These are phyloP conservation scores for Sciurus niger DNA, from an alignment of 2,113 vertebrate species.

Conservation along the genomic window DNA sequence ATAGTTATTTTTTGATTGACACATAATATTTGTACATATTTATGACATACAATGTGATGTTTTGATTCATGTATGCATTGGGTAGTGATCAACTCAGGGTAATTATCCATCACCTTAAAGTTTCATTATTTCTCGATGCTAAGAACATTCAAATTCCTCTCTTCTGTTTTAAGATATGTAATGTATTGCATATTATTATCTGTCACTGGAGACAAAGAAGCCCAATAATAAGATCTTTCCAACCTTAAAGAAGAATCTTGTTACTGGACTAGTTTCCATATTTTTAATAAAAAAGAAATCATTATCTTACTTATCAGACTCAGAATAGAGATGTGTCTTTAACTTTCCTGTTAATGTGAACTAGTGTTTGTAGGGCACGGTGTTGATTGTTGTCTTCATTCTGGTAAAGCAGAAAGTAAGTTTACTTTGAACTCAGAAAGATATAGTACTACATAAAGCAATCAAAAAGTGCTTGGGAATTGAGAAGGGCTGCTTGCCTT, in stretches of 20 bases:
- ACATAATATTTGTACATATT: not conserved
- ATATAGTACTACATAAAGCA: not conserved
- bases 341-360: not conserved
- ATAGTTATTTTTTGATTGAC: not conserved
- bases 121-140: not conserved
- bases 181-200: not conserved
- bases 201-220: not conserved
- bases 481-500: not conserved
- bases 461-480: not conserved
- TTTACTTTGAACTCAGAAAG: not conserved
- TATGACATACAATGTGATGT: not conserved
- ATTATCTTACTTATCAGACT: not conserved
- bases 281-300: not conserved
- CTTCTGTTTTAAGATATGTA: not conserved
- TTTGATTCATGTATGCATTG: not conserved
- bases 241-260: not conserved
- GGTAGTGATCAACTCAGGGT: not conserved
- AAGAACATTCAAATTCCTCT: not conserved
- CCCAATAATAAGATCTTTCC: not conserved
- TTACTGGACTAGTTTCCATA: not conserved
- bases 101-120: not conserved
- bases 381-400: not conserved
- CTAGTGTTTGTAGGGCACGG: not conserved
- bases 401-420: not conserved
- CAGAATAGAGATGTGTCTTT: not conserved